Base-by-base conservation (phyloP, 2,797 vertebrate species). In the Borostomias antarcticus region DNA sequence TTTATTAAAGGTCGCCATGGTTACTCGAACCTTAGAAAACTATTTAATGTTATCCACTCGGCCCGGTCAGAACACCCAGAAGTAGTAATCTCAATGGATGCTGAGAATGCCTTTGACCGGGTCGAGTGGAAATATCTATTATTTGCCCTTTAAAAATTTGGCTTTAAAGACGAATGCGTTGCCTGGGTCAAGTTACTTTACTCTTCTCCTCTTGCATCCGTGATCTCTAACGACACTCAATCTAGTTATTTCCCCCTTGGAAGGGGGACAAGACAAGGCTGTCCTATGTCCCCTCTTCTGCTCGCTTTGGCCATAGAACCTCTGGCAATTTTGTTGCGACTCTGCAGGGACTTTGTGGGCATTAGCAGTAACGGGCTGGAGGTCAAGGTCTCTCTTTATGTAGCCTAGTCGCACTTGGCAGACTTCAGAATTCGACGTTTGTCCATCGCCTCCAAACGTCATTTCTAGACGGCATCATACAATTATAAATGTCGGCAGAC, bases 31-130 rank as follows among this genome's bases (percentile, higher is more conserved):
- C n/a, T 48, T 28, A 62, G 60, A 21, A 26, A 30, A 13, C 17
- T 63, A 51, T 63, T 63, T 29, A 51, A 50, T 51, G 33, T 63
- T 32, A 9, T 30, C 40, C 25, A 50, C 15, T 8, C 61, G 28
- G 2, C 26, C 15, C 23, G 19, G 11, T 63, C 61, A 32, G 13
- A 29, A n/a, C 6, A 17, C 40, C 40, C 60, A 5, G 60, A 50
- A 13, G 45, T 62, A 29, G 45, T 63, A 26, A 32, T 63, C 28
- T 58, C 19, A 3, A 11, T 58, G 21, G 57, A 33, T 23, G 57
- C 57, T 9, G 33, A 58, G 32, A 58, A 58, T n/a, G 57, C 57
- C 33, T 58, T 58, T 58, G 57, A 58, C 21, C 32, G 25, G 57
- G 57, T 53, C 6, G 51, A 53, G 26, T 53, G 26, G 51, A 19